phyloP scores from a whole-genome alignment of 2,113 vertebrate species.

The Siphamia tubifer region DNA sequence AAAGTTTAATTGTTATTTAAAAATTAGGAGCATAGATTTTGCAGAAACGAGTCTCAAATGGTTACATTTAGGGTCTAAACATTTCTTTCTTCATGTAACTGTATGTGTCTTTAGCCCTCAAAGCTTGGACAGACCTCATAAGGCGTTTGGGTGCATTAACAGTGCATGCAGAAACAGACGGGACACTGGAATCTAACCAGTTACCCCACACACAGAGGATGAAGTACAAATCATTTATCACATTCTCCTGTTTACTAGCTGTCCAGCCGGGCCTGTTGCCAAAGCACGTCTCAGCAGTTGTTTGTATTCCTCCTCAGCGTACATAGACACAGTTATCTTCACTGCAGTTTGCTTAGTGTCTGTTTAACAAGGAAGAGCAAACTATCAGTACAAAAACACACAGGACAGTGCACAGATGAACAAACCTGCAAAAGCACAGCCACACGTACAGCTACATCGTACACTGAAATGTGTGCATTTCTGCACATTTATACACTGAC shows the following conservation, averaged over 20 bases:
- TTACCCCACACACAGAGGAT: slow-evolving; percentile 5
- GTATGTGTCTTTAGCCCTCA: not conserved
- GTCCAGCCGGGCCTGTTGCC: slow-evolving; percentile 22
- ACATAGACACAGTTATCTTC: not conserved
- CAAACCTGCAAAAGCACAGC: not conserved
- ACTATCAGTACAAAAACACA: slow-evolving; percentile 9
- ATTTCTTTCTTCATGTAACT: slow-evolving; percentile 6
- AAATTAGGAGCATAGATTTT: not conserved
- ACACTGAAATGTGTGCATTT: not conserved
- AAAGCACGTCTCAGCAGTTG: slow-evolving; percentile 30
- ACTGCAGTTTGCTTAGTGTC: slow-evolving; percentile 7
- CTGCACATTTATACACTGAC: not conserved
- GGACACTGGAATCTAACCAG: slow-evolving; percentile 20
- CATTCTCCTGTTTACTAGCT: slow-evolving; percentile 20
- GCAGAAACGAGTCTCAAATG: not conserved
- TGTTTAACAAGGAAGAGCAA: not conserved
- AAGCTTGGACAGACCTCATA: slow-evolving; percentile 19
- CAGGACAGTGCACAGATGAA: not conserved
- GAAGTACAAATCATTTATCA: slow-evolving; percentile 35
- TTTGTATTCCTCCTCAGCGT: not conserved
- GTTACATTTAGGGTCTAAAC: not conserved
- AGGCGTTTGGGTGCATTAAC: slow-evolving; percentile 49
- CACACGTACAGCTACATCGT: not conserved
- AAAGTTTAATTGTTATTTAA: not conserved
- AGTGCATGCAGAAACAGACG: slow-evolving; percentile 45